Evolutionary conservation across 1,140 invertebrate genomes (phyloP).

Genomic region (Ceratina japonica): DNA sequence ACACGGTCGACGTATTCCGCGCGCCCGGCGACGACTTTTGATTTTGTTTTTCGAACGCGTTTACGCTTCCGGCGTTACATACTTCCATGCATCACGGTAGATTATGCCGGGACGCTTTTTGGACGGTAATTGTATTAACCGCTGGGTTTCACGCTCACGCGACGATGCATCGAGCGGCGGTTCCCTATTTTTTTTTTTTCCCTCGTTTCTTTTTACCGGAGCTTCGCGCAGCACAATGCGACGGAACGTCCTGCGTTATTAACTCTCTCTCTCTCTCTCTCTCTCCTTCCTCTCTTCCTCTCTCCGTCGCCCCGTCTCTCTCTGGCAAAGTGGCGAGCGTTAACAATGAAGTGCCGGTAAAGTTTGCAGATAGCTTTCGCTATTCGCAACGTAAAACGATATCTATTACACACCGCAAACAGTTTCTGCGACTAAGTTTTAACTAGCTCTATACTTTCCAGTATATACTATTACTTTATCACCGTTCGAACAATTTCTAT

Average conservation of each 20-base stretch:
- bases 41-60: constrained; percentile 1
- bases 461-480: constrained; percentile 53
- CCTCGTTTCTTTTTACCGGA: background rate
- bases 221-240: no score
- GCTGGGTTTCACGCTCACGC: background rate
- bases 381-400: constrained; percentile 28
- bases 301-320: background rate
- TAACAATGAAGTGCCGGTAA: constrained; percentile 29
- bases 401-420: constrained; percentile 53
- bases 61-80: background rate
- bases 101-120: constrained; percentile 10
- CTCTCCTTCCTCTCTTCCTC: no score
- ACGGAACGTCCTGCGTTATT: constrained; percentile 5
- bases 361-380: constrained; percentile 18
- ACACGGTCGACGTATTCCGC: background rate
- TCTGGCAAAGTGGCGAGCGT: background rate
- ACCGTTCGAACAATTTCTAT: constrained; percentile 58
- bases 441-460: constrained; percentile 48
- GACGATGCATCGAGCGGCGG: background rate
- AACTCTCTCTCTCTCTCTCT: background rate
- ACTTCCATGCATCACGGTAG: background rate
- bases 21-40: background rate
- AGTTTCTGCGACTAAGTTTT: constrained; percentile 55
- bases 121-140: constrained; percentile 8
- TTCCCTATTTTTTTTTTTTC: background rate